Conservation (phyloP, 2,113 vertebrate genomes). For the Scartelaos histophorus region DNA sequence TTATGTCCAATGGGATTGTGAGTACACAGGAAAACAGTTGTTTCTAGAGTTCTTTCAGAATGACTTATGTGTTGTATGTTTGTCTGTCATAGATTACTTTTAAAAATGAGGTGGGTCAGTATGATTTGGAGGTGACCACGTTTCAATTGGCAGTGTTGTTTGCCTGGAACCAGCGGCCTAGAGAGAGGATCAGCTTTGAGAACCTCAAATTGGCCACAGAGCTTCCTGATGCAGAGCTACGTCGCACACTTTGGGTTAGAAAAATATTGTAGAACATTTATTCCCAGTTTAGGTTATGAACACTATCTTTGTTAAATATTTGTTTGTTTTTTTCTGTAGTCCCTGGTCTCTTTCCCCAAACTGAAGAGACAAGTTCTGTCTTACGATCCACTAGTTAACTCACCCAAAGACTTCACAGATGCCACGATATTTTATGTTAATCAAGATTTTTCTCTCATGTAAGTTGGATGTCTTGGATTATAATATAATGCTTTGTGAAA, state of each 20-base stretch:
- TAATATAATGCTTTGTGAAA: too few species aligned
- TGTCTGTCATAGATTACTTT: slow-evolving; percentile 87
- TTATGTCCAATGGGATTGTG: slow-evolving; percentile 98
- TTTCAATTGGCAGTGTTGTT: slow-evolving; percentile 97
- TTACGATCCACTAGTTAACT: slow-evolving; percentile 92
- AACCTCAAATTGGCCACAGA: slow-evolving; percentile 97
- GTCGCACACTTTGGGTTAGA: slow-evolving; percentile 95
- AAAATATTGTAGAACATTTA: neutral
- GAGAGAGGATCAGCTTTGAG: slow-evolving; percentile 98
- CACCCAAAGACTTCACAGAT: slow-evolving; percentile 98
- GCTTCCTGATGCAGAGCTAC: slow-evolving; percentile 95
- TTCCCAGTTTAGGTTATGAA: neutral
- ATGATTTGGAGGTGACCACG: slow-evolving; percentile 96
- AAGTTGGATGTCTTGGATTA: slow-evolving; percentile 54
- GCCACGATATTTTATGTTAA: slow-evolving; percentile 97
- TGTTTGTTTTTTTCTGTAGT: slow-evolving; percentile 71
- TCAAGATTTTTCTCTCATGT: slow-evolving; percentile 99
- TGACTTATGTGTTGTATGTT: neutral
- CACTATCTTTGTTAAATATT: neutral
- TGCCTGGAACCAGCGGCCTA: slow-evolving; percentile 98
- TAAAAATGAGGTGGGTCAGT: slow-evolving; percentile 97
- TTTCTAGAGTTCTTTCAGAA: neutral
- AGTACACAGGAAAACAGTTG: neutral
- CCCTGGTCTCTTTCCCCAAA: slow-evolving; percentile 96
- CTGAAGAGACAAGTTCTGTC: slow-evolving; percentile 95